phyloP scores from a whole-genome alignment of 2,797 vertebrate genomes.

The Nannoperca obscura region DNA sequence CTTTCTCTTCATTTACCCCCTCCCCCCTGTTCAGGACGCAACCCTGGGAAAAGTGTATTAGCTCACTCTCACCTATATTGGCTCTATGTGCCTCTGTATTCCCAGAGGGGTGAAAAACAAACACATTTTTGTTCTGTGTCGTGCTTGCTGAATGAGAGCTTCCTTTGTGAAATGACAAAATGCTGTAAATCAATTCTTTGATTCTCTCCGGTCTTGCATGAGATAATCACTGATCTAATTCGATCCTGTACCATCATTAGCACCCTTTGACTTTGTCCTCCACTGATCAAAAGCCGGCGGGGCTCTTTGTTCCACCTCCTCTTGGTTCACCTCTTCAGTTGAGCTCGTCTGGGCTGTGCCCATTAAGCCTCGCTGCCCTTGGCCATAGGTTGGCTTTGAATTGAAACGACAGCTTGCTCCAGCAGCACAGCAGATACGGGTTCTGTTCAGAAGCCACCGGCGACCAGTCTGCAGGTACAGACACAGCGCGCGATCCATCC shows the following conservation, averaged over 20 bases:
- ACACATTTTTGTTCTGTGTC: slow-evolving; percentile 13
- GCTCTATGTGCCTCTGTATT: slow-evolving; percentile 25
- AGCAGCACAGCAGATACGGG: slow-evolving; percentile 19
- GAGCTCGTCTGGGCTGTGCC: slow-evolving; percentile 25
- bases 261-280: slow-evolving; percentile 30
- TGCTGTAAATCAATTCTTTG: not conserved
- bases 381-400: slow-evolving; percentile 16
- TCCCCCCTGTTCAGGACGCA: slow-evolving; percentile 33
- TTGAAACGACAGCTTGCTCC: slow-evolving; percentile 41
- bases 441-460: slow-evolving; percentile 34
- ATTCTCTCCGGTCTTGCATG: not conserved
- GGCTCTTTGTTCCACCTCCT: slow-evolving; percentile 25
- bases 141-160: slow-evolving; percentile 12
- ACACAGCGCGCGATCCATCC: slow-evolving; percentile 48
- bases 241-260: not conserved
- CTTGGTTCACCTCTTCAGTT: slow-evolving; percentile 10
- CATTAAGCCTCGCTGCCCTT: slow-evolving; percentile 20
- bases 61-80: slow-evolving; percentile 49
- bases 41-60: slow-evolving; percentile 57
- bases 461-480: slow-evolving; percentile 61
- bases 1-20: slow-evolving; percentile 8
- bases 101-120: slow-evolving; percentile 38
- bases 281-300: not conserved
- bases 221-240: slow-evolving; percentile 10
- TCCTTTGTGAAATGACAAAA: slow-evolving; percentile 20